Base-by-base conservation (phyloP, 2,797 vertebrate species). In the Dermochelys coriacea region DNA sequence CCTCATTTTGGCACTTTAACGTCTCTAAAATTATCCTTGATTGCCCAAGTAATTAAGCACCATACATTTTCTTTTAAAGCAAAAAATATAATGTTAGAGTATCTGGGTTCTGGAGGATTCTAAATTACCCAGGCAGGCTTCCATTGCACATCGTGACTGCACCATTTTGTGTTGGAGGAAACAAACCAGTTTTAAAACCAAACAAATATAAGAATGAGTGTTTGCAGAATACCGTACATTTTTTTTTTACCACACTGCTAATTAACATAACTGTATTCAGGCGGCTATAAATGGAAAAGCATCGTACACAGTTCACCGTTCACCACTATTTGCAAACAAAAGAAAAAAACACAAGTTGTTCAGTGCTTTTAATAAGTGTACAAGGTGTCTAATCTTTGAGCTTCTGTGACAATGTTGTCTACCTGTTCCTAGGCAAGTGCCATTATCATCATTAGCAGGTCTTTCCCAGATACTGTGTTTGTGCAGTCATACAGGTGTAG, bases 1-100 rank as follows among this genome's bases (percentile, higher is more conserved):
- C 12, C 74, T 64, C 80, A 3, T 34, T 0, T 1, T 10, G 0
- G 45, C 8, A 37, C 12, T 1, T 23, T 21, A 6, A 12, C 3
- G 14, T 77, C 25, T 49, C 12, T 29, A 15, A 29, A 77, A 29
- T 82, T 87, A 77, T 77, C 27, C 55, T 19, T 31, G 19, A 34
- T 52, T 89, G 64, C 51, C 88, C 49, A 16, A 27, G 29, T 19
- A 9, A 9, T 49, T 11, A 0, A 9, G 49, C 8, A 1, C 5
- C 34, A 68, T 75, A 37, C 50, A 23, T 3, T 49, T 1, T 50
- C 11, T 41, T 93, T 77, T 15, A 23, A 25, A 37, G 47, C 52
- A 49, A 61, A 61, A 57, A 82, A 12, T 49, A 0, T 4, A 71
- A 2, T 12, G 19, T 55, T 61, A 41, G 77, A 80, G 12, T 74